Base-by-base conservation (phyloP, 2,113 vertebrate species). In the Echinops telfairi region DNA sequence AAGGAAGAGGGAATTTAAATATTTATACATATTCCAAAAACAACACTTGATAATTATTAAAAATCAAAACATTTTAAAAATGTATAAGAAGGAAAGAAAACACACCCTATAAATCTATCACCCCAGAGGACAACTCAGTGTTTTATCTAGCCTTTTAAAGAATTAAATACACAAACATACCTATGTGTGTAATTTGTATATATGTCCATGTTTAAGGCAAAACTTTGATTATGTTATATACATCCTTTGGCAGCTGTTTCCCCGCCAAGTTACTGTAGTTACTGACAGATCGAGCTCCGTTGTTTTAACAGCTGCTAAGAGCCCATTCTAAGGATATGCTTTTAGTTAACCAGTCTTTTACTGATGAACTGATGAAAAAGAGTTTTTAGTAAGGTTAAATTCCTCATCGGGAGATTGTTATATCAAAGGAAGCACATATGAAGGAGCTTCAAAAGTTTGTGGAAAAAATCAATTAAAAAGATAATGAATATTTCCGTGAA, bases 71-170 rank as follows among this genome's bases (percentile, higher is more conserved):
- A 94, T 20, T 91, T 96, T 62, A 75, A 0, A 95, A 92, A 89
- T 71, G 83, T 33, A 27, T 78, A 84, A 94, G n/a, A 94, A 64
- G 83, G 36, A 84, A 91, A 77, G 43, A 95, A 94, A 95, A 94
- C 76, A 40, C 93, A n/a, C 6, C 62, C 66, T 17, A 57, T 68
- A 89, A 83, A 86, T 3, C 36, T 71, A 57, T 16, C 53, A 93
- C 40, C 33, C 7, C 31, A 78, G 29, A 70, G 33, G 20, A 62
- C 31, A 80, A 92, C 60, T 43, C 58, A 81, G 25, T 91, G 20
- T 79, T 94, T 86, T 86, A 75, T 81, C 83, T 70, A 91, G 31
- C n/a, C 29, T 84, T 90, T 88, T 68, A 71, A 57, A n/a, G 16
- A 78, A 10, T 53, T 40, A 90, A 22, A 86, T 62, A 88, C n/a